These are phyloP conservation scores for Neoniphon sammara DNA, from an alignment of 2,797 vertebrate species.

Conservation along the genomic window DNA sequence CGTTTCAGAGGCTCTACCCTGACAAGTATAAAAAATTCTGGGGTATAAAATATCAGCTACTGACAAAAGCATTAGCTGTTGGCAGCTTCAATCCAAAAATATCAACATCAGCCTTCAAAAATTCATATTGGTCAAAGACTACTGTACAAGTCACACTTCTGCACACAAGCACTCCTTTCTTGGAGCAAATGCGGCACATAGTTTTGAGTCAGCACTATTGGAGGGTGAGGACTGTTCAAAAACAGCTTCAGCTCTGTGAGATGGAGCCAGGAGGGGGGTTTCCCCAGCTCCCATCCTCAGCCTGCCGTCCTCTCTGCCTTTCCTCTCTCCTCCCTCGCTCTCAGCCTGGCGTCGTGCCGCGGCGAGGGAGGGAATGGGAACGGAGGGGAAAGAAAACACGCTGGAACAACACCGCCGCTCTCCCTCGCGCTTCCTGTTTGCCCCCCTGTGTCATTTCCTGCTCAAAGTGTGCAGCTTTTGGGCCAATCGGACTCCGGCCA, in stretches of 20 bases:
- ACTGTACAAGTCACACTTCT: not conserved
- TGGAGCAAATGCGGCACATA: conserved; percentile 4
- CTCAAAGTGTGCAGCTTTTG: conserved; percentile 49
- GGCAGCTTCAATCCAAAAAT: not conserved
- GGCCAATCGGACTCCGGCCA: conserved; percentile 45
- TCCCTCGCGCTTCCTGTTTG: conserved; percentile 71
- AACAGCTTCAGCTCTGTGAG: conserved; percentile 22
- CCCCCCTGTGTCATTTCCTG: conserved; percentile 73
- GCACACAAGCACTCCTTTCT: not conserved
- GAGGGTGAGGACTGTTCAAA: conserved; percentile 18
- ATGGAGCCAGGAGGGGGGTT: not conserved
- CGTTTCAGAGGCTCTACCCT: not conserved
- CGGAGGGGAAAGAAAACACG: conserved; percentile 66
- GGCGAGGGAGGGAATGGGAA: conserved; percentile 62
- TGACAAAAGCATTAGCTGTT: too few species aligned
- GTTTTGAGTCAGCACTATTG: conserved; percentile 50
- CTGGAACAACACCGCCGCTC: conserved; percentile 63
- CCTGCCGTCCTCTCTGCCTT: conserved; percentile 46
- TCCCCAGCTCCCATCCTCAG: conserved; percentile 28
- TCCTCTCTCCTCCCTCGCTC: conserved; percentile 51
- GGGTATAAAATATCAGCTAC: too few species aligned
- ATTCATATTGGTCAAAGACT: too few species aligned
- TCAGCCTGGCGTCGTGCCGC: conserved; percentile 26
- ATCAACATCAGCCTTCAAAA: too few species aligned
- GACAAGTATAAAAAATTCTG: not conserved